These are phyloP conservation scores for Epinephelus cyanopodus DNA, from an alignment of 2,113 vertebrate genomes.

Conservation along the genomic window DNA sequence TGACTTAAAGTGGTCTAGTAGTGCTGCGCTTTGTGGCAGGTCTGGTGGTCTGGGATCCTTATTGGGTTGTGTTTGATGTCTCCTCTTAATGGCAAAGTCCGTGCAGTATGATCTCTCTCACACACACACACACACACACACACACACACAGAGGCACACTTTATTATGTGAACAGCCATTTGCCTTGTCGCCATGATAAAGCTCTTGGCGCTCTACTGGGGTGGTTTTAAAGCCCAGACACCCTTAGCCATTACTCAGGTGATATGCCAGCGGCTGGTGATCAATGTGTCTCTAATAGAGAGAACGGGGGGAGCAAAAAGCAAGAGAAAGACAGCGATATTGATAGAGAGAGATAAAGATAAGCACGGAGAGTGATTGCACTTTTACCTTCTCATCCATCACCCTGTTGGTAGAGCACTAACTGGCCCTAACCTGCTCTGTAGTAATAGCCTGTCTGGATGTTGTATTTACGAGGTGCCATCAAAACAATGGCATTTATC, in stretches of 20 bases:
- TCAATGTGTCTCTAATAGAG: constrained; percentile 80
- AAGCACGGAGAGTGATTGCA: constrained; percentile 75
- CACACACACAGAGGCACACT: constrained; percentile 30
- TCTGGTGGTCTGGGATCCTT: constrained; percentile 54
- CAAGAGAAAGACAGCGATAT: constrained; percentile 60
- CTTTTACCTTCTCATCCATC: constrained; percentile 80
- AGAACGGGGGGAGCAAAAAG: constrained; percentile 55
- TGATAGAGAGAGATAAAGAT: constrained; percentile 76
- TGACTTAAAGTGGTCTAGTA: constrained; percentile 65
- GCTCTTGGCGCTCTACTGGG: constrained; percentile 66
- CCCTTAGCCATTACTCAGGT: constrained; percentile 84
- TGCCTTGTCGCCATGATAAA: constrained; percentile 74
- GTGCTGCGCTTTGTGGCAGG: constrained; percentile 38
- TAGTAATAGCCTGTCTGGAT: constrained; percentile 72
- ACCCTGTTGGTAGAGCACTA: constrained; percentile 56
- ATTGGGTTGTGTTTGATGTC: constrained; percentile 77
- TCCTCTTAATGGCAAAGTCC: constrained; percentile 73
- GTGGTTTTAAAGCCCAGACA: constrained; percentile 80
- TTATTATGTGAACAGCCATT: constrained; percentile 75
- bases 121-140: constrained; percentile 33
- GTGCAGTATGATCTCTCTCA: constrained; percentile 60
- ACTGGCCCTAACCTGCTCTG: constrained; percentile 48
- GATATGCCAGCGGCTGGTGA: constrained; percentile 79
- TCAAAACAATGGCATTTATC: constrained; percentile 77
- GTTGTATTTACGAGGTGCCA: constrained; percentile 71